These are phyloP conservation scores for Gasterosteus aculeatus DNA, from an alignment of 2,113 vertebrate genomes.

Conservation along the genomic window DNA sequence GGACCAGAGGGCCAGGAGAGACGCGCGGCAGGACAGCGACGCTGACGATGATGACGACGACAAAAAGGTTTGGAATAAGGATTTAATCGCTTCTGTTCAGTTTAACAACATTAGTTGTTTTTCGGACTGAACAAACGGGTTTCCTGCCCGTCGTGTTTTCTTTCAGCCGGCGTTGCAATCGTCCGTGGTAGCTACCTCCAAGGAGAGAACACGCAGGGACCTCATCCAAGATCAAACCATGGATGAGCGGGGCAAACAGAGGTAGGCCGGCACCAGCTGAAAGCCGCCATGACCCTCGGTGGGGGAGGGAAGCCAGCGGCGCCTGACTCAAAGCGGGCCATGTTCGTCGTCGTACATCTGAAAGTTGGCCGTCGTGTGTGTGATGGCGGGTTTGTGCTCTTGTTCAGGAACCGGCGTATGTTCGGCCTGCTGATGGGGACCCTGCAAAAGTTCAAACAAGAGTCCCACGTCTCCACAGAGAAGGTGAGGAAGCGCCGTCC, in stretches of 20 bases:
- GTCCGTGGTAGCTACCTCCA: slow-evolving; percentile 99
- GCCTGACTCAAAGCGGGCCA: too few relatives aligned
- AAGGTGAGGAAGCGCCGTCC: slow-evolving; percentile 78
- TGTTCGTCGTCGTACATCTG: background rate
- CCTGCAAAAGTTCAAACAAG: slow-evolving; percentile 98
- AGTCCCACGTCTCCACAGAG: slow-evolving; percentile 94
- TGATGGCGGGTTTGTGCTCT: slow-evolving; percentile 13
- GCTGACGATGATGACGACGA: slow-evolving; percentile 97
- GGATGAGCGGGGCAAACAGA: slow-evolving; percentile 98
- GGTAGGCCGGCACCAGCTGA: slow-evolving; percentile 73
- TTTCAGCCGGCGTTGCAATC: slow-evolving; percentile 96
- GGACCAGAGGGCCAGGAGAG: slow-evolving; percentile 95
- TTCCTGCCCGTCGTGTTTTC: background rate
- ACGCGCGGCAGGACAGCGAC: slow-evolving; percentile 96
- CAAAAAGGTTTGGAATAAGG: slow-evolving; percentile 87
- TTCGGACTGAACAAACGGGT: background rate
- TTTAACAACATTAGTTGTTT: background rate
- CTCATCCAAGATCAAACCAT: slow-evolving; percentile 99
- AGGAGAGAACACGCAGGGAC: slow-evolving; percentile 97
- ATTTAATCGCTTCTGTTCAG: background rate
- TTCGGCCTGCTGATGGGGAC: slow-evolving; percentile 99
- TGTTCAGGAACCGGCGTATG: slow-evolving; percentile 96
- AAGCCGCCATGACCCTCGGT: background rate
- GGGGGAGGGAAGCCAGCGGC: rapidly evolving
- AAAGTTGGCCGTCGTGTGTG: background rate